These are phyloP conservation scores for Cavia aperea DNA, from an alignment of 2,113 vertebrate species.

Conservation along the genomic window DNA sequence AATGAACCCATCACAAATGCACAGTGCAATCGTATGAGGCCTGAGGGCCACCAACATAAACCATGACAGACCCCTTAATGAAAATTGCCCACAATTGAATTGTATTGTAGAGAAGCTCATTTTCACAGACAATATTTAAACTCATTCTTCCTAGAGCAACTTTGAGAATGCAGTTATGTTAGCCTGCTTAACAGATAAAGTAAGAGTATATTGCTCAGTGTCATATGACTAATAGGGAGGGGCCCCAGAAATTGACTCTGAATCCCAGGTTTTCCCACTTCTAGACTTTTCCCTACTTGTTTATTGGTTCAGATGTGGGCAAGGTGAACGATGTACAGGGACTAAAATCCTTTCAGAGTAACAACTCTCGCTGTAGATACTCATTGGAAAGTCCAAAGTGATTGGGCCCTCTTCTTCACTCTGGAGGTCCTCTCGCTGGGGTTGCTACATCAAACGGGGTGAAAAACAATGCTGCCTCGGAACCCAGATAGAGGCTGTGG, in stretches of 20 bases:
- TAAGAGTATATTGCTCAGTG: background rate
- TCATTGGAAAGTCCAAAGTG: background rate
- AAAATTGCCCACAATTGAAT: background rate
- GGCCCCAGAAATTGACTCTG: background rate
- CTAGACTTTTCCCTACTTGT: background rate
- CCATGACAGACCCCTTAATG: background rate
- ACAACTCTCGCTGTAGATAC: background rate
- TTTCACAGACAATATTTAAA: background rate
- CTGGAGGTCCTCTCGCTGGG: background rate
- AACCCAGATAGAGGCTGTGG: background rate
- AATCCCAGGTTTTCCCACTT: background rate
- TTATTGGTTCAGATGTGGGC: background rate
- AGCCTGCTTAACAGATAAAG: background rate
- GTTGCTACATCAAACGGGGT: background rate
- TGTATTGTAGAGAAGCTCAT: background rate
- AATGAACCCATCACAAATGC: too few relatives aligned
- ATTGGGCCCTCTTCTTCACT: background rate
- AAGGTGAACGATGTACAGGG: background rate
- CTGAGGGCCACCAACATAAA: too few relatives aligned
- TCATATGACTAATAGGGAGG: too few relatives aligned
- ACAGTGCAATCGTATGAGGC: too few relatives aligned
- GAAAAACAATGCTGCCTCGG: background rate
- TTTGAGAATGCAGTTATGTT: background rate
- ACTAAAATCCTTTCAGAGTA: background rate
- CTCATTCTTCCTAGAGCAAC: background rate